phyloP scores from a whole-genome alignment of 2,888 invertebrate genomes.

The Nemapogon koenigi region DNA sequence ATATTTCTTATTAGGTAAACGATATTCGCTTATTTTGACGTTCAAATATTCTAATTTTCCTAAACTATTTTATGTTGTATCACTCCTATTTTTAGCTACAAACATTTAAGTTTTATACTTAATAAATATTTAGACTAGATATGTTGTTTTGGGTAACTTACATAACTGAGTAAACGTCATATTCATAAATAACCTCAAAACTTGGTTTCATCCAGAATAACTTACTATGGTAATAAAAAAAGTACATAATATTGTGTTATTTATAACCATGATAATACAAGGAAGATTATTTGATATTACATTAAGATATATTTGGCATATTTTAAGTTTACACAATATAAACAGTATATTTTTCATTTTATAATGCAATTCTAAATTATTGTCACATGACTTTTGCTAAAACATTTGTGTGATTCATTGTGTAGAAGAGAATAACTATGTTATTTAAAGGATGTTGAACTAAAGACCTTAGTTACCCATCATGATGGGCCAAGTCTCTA shows the following conservation, averaged over 20 bases:
- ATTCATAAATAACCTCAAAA: constrained; percentile 16
- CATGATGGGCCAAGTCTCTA: no score
- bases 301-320: no score
- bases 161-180: constrained; percentile 52
- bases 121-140: neutral
- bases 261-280: neutral
- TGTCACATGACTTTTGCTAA: no score
- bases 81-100: neutral
- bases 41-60: neutral
- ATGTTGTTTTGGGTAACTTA: constrained; percentile 34
- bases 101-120: neutral
- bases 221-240: neutral
- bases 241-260: neutral
- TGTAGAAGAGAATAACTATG: no score
- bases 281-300: neutral
- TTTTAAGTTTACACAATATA: no score
- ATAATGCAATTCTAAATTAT: no score
- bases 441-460: no score
- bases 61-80: neutral
- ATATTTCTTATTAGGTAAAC: neutral
- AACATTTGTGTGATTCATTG: no score
- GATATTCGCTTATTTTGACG: constrained; percentile 9
- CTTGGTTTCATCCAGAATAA: neutral
- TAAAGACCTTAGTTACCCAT: no score
- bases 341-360: no score